Evolutionary conservation across 2,797 vertebrate species (phyloP).

Genomic region (Hypotaenidia philippensis): DNA sequence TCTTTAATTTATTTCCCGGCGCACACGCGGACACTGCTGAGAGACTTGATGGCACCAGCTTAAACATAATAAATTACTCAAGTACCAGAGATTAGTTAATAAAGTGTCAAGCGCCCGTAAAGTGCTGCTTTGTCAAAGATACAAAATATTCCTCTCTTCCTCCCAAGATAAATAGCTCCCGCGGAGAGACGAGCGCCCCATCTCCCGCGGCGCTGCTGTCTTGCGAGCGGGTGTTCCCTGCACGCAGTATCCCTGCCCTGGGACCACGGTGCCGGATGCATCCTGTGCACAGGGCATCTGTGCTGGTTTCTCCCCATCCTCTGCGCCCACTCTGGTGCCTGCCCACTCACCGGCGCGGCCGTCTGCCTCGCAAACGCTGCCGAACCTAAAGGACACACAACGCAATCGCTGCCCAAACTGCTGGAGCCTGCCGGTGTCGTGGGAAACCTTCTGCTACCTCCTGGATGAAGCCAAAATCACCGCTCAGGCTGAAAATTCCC

Average conservation of each 20-base stretch:
- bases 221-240: rapidly evolving
- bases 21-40: slow-evolving; percentile 74
- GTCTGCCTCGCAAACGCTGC: background rate
- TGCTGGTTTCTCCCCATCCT: rapidly evolving
- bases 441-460: slow-evolving; percentile 40
- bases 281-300: rapidly evolving
- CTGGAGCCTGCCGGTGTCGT: background rate
- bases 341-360: rapidly evolving
- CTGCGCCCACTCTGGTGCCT: rapidly evolving
- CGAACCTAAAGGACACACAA: background rate
- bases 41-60: slow-evolving; percentile 82
- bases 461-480: slow-evolving; percentile 45
- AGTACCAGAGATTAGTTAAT: slow-evolving; percentile 85
- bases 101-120: slow-evolving; percentile 78
- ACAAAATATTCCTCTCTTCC: slow-evolving; percentile 71
- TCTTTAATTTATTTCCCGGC: slow-evolving; percentile 83
- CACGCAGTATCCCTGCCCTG: rapidly evolving
- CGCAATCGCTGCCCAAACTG: background rate
- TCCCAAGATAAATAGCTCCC: slow-evolving; percentile 41
- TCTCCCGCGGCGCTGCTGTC: rapidly evolving
- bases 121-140: slow-evolving; percentile 73
- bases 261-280: rapidly evolving
- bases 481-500: slow-evolving; percentile 54
- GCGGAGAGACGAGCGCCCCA: background rate
- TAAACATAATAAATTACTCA: slow-evolving; percentile 85